Base-by-base conservation (phyloP, 2,888 invertebrate species). In the Cataglyphis albicans region DNA sequence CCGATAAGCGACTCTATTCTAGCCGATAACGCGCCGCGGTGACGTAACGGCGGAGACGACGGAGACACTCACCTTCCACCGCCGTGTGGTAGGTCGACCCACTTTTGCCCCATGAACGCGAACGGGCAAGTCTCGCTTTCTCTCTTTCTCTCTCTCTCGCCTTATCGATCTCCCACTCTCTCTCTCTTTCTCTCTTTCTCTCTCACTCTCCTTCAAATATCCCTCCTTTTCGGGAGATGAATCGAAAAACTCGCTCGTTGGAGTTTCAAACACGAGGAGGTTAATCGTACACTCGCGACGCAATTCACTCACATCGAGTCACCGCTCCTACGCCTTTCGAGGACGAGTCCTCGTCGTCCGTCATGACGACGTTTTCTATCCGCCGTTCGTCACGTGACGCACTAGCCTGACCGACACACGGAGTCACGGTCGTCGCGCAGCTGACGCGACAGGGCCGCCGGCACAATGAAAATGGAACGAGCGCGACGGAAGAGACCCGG, bases 41-140 rank as follows among this genome's bases (percentile, higher is more conserved):
- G 81, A 81, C 72, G 80, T 55, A 72, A 48, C 48, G 48, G 18
- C 48, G 44, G n/a, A 12, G 59, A 75, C 70, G 4, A 55, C 12
- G 48, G 65, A 83, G 68, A 82, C 65, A 73, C 84, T 84, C 83
- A 84, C 84, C 84, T 80, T 83, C 81, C 78, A 65, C 44, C 61
- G 21, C n/a, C 41, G 65, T 68, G 72, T 73, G 84, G 83, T 74
- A 78, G 80, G 70, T 80, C 84, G 84, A 84, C 84, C 84, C 83
- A 84, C 80, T 84, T 84, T 75, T 38, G n/a, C n/a, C 74, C 52
- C 63, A 57, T 76, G 25, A 55, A 65, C 35, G 64, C 76, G 82
- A 41, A 70, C 52, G 59, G 32, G 1, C 44, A 18, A 48, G 48
- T 48, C 18, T 48, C 18, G 5, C 48, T 48, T 18, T 48, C 48